Percentiles rank a stretch among this genome's conserved stretches.
Conservation (phyloP, 2,113 vertebrate genomes). For the Abramis brama region DNA sequence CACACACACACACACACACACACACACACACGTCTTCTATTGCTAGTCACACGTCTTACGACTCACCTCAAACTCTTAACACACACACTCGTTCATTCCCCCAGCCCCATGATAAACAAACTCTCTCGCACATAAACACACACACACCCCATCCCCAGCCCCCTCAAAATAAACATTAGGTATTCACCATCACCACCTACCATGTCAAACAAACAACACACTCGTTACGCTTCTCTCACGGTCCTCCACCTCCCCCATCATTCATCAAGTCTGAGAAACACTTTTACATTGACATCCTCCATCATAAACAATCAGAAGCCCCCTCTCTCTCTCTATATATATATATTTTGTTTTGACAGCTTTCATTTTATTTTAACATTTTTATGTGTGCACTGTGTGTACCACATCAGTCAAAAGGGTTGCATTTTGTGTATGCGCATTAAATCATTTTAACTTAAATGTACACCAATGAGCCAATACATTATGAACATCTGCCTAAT, state of each 20-base stretch:
- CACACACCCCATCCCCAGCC: background rate
- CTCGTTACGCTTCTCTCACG: conserved; percentile 40
- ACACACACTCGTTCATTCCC: background rate
- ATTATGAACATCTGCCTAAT: too few species aligned
- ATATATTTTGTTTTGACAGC: background rate
- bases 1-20: conserved; percentile 36
- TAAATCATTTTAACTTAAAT: too few species aligned
- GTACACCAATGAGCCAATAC: too few species aligned
- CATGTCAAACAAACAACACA: conserved; percentile 38
- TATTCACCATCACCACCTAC: conserved; percentile 31
- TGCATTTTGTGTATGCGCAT: background rate
- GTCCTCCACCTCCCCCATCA: background rate
- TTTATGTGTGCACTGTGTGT: background rate
- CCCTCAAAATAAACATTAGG: conserved; percentile 44
- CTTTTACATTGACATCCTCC: background rate
- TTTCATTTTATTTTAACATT: background rate
- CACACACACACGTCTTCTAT: conserved; percentile 31
- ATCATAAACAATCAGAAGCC: background rate
- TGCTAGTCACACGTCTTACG: conserved; percentile 22
- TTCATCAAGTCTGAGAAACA: conserved; percentile 45
- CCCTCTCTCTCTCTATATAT: too few species aligned
- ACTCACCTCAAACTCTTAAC: conserved; percentile 13
- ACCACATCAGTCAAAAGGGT: background rate
- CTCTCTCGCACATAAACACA: conserved; percentile 22
- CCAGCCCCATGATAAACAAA: conserved; percentile 42